A percentile compares a stretch with the other conserved stretches of the same genome.
These are phyloP conservation scores for Myotis findleyi DNA, from an alignment of 2,797 vertebrate species.

Conservation along the genomic window DNA sequence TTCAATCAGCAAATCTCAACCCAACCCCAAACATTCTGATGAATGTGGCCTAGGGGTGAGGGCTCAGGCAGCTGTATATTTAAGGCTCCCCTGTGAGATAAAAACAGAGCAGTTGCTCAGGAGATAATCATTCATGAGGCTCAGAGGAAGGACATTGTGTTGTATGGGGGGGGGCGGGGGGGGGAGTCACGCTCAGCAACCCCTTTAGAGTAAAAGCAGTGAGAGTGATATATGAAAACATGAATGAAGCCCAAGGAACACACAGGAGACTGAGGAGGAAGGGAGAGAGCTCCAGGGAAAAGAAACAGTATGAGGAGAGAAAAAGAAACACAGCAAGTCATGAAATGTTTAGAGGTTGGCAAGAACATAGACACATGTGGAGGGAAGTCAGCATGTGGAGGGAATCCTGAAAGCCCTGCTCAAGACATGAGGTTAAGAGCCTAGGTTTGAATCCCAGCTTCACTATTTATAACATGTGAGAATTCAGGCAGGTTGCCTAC, in stretches of 20 bases:
- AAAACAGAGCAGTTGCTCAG: neutral
- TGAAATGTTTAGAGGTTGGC: neutral
- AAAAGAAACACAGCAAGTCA: neutral
- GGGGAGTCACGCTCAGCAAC: neutral
- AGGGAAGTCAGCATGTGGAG: neutral
- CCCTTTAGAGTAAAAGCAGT: neutral
- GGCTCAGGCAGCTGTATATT: neutral
- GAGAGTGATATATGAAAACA: neutral
- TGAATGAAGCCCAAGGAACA: neutral
- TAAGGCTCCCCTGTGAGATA: neutral
- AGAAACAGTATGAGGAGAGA: neutral
- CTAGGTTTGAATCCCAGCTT: neutral
- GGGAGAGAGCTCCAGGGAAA: neutral
- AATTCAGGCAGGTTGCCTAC: neutral
- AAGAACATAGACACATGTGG: neutral
- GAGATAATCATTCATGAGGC: neutral
- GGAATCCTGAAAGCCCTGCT: neutral
- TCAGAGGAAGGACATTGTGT: neutral
- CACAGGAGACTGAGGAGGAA: neutral
- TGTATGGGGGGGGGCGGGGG: too few relatives aligned
- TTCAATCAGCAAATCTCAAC: neutral
- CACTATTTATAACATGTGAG: neutral
- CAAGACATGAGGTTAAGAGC: neutral
- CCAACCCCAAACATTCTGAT: neutral
- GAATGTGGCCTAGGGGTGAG: neutral